phyloP scores from a whole-genome alignment of 2,113 vertebrate genomes.

The Scomber japonicus region DNA sequence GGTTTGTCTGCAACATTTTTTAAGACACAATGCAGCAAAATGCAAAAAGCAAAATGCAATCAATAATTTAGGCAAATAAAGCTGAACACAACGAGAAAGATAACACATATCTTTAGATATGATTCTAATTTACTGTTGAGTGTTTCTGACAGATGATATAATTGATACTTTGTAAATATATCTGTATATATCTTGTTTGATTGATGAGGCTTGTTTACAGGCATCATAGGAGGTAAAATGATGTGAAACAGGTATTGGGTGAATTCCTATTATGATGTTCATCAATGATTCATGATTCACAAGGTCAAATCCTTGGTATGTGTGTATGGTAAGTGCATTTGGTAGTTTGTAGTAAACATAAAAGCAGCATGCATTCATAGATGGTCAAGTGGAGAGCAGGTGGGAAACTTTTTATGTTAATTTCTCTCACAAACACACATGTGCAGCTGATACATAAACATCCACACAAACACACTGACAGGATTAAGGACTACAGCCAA shows the following conservation, averaged over 20 bases:
- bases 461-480: conserved; percentile 35
- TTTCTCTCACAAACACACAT: conserved; percentile 28
- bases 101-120: neutral
- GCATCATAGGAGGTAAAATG: conserved; percentile 28
- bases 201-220: conserved; percentile 32
- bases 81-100: too few species aligned
- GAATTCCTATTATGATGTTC: conserved; percentile 53
- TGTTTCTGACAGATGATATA: neutral
- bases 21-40: conserved; percentile 9
- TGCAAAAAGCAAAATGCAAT: neutral
- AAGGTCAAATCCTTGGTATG: conserved; percentile 55
- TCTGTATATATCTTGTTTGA: conserved; percentile 17
- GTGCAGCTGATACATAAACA: conserved; percentile 34
- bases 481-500: conserved; percentile 87
- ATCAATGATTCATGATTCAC: conserved; percentile 62
- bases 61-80: too few species aligned
- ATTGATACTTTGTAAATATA: neutral
- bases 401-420: conserved; percentile 30
- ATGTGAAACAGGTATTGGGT: conserved; percentile 42
- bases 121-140: conserved; percentile 2
- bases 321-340: conserved; percentile 28
- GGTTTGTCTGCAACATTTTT: too few species aligned
- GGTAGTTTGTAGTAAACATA: conserved; percentile 30
- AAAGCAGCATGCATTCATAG: conserved; percentile 11
- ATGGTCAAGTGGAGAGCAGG: conserved; percentile 23